These are phyloP conservation scores for Dryococelus australis DNA, from an alignment of 2,888 invertebrate species.

Conservation along the genomic window DNA sequence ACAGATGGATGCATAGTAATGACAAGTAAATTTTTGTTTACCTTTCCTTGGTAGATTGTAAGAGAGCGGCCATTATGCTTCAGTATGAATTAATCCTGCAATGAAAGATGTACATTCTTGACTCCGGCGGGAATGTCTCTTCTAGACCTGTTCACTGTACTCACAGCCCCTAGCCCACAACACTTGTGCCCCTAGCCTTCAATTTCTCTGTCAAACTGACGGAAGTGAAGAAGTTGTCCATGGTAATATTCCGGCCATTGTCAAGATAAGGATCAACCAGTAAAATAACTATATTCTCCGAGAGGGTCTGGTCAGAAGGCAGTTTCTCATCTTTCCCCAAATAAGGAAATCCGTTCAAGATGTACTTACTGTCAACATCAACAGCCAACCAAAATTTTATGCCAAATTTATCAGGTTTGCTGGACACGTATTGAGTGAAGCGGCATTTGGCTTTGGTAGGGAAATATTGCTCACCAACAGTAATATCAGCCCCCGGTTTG, in stretches of 20 bases:
- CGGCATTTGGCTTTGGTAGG: not conserved
- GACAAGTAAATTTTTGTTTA: not conserved
- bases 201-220: slow-evolving; percentile 3
- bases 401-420: not conserved
- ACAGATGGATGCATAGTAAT: not conserved
- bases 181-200: not conserved
- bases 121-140: not conserved
- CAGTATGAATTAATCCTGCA: not conserved
- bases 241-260: not conserved
- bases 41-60: not conserved
- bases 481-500: not conserved
- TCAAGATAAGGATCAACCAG: not conserved
- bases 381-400: not conserved
- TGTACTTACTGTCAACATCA: not conserved
- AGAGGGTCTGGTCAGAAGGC: not conserved
- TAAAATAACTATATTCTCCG: not conserved
- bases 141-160: not conserved
- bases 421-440: not conserved
- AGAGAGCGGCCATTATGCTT: not conserved
- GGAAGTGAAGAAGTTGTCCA: not conserved
- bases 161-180: too few relatives aligned
- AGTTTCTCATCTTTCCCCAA: not conserved
- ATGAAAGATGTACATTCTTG: not conserved
- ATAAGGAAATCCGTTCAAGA: not conserved
- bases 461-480: not conserved